These are phyloP conservation scores for Paramormyrops kingsleyae DNA, from an alignment of 2,113 vertebrate genomes.

Conservation along the genomic window DNA sequence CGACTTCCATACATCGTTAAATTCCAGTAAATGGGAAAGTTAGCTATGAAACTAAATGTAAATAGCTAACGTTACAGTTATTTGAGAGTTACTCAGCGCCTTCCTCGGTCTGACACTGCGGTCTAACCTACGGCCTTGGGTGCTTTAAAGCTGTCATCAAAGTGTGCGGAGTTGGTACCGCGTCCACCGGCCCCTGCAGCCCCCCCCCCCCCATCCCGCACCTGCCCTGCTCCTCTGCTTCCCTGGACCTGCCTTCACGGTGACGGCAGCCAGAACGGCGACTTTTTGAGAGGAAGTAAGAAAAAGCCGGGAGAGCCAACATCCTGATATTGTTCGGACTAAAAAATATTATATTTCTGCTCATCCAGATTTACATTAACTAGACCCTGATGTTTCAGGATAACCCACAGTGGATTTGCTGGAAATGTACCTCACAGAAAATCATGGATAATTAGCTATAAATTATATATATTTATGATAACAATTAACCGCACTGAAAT, in stretches of 20 bases:
- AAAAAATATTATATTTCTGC: neutral
- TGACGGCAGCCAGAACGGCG: neutral
- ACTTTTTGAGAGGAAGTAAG: neutral
- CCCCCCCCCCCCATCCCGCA: neutral
- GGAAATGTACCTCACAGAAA: neutral
- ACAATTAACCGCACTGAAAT: neutral
- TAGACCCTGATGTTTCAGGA: neutral
- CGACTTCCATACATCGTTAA: neutral
- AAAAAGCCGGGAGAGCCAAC: neutral
- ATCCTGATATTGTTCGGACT: neutral
- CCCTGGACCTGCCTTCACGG: neutral
- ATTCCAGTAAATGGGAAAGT: neutral
- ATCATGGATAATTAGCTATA: neutral
- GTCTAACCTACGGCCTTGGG: neutral
- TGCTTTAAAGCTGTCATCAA: neutral
- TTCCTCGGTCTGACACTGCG: neutral
- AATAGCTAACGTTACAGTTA: neutral
- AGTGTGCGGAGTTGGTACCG: neutral
- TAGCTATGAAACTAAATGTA: neutral
- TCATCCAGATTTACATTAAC: neutral
- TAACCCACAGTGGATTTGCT: neutral
- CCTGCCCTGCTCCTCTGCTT: neutral
- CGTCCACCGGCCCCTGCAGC: neutral
- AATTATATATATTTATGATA: neutral
- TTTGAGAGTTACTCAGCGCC: neutral